phyloP scores from a whole-genome alignment of 2,888 invertebrate genomes.

The Tyria jacobaeae region DNA sequence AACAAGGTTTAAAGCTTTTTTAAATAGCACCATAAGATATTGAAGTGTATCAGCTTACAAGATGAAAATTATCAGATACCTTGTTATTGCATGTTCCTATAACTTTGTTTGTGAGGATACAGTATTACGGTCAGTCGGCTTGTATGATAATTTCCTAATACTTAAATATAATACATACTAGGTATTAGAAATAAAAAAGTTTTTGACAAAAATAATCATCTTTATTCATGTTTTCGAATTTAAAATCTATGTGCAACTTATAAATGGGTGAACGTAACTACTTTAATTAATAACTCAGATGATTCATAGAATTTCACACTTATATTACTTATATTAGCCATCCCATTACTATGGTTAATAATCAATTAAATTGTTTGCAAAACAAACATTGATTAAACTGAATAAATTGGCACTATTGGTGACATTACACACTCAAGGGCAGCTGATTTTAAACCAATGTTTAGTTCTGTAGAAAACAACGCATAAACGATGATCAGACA shows the following conservation, averaged over 20 bases:
- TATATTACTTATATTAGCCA: slow-evolving; percentile 30
- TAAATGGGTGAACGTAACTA: slow-evolving; percentile 48
- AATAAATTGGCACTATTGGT: slow-evolving; percentile 72
- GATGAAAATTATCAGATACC: too few relatives aligned
- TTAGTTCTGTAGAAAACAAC: slow-evolving; percentile 58
- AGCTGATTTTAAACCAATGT: slow-evolving; percentile 49
- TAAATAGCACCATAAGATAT: too few relatives aligned
- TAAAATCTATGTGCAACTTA: slow-evolving; percentile 50
- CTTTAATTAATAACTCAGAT: slow-evolving; percentile 32
- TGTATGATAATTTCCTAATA: too few relatives aligned
- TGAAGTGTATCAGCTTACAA: too few relatives aligned
- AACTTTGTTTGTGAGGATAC: too few relatives aligned
- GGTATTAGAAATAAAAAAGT: slow-evolving; percentile 27
- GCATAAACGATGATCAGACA: slow-evolving; percentile 68
- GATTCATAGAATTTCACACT: slow-evolving; percentile 34
- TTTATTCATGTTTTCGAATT: slow-evolving; percentile 61
- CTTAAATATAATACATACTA: too few relatives aligned
- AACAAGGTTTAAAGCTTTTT: too few relatives aligned
- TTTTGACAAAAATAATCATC: slow-evolving; percentile 60
- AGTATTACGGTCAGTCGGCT: too few relatives aligned
- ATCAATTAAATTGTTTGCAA: slow-evolving; percentile 30
- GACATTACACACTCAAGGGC: slow-evolving; percentile 55
- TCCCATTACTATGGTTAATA: slow-evolving; percentile 20
- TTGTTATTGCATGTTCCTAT: too few relatives aligned
- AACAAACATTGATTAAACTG: slow-evolving; percentile 51